A percentile compares a stretch with the other conserved stretches of the same genome.
These are phyloP conservation scores for Dicycla oo DNA, from an alignment of 2,888 invertebrate genomes.

Conservation along the genomic window DNA sequence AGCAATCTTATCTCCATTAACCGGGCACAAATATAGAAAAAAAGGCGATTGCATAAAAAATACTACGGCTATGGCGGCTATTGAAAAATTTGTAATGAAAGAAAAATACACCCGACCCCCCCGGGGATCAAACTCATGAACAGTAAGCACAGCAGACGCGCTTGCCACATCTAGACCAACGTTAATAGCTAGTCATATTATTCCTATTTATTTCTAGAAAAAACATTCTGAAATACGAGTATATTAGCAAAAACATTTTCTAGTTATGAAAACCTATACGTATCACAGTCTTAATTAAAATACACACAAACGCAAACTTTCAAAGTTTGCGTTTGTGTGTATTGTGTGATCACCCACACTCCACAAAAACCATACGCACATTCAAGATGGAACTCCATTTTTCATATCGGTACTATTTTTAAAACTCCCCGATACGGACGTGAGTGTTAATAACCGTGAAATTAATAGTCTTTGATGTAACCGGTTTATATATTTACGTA, in stretches of 20 bases:
- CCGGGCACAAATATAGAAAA: too few relatives aligned
- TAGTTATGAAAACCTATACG: not conserved
- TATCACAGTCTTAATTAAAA: constrained; percentile 3
- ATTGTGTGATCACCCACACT: not conserved
- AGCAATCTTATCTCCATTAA: too few relatives aligned
- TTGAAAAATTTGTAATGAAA: too few relatives aligned
- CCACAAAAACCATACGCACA: not conserved
- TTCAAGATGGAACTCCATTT: not conserved
- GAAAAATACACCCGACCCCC: too few relatives aligned
- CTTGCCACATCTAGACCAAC: too few relatives aligned
- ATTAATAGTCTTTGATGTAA: constrained; percentile 63
- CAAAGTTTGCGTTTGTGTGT: too few relatives aligned
- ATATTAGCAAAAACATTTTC: not conserved
- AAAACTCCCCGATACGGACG: constrained; percentile 5
- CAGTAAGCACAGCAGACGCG: too few relatives aligned
- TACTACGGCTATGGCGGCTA: too few relatives aligned
- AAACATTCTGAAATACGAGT: not conserved
- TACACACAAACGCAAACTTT: not conserved
- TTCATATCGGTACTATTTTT: constrained; percentile 48
- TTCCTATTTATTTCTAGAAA: not conserved
- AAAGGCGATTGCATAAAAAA: too few relatives aligned
- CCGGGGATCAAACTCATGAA: too few relatives aligned
- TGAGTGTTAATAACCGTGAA: constrained; percentile 62
- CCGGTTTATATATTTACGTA: constrained; percentile 42
- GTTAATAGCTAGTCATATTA: too few relatives aligned